Base-by-base conservation (phyloP, 92 coral and sea anemone species). In the Zoanthus gigantus region DNA sequence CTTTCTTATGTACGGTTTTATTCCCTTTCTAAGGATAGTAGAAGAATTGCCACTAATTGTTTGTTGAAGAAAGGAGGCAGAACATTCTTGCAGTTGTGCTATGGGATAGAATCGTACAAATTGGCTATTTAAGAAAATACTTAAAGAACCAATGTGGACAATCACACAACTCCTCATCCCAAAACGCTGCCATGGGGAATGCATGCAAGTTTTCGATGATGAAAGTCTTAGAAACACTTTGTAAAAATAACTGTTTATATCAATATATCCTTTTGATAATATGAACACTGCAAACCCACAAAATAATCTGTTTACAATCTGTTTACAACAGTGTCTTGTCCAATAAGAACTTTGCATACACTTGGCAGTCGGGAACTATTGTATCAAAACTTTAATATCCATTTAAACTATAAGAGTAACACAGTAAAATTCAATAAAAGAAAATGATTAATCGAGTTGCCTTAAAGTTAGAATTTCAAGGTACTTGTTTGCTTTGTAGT, bases 301-400 rank as follows among this genome's bases (percentile, higher is more conserved):
- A 56, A 58, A 60, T 47, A 78, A 80, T 61, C 28, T 66, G 73
- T 67, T 65, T 46, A 53, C 82, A 69, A 44, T 30, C 74, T 31
- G 45, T 69, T 63, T 34, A 31, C 74, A 69, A 31, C 34, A 31
- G 46, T 2, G 30, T 69, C 47, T 15, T 30, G 74, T 69, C 74
- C 74, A 69, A 9, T 0, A 69, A 31, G 46, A 69, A 30, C 46
- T 34, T 69, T 69, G 31, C 42, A 31, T 34, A 69, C 74, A 12
- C 74, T 69, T 69, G 74, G 46, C 47, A 69, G 74, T 69, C 34
- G 12, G 46, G 17, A 31, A 69, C 9, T 31, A 16, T 7, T 10
- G 5, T 17, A 28, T 13, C 47, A 69, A 69, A 31, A 69, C 42
- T 37, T 37, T 37, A 37, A 37, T 69, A 69, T 30, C 74, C 29